A percentile compares a stretch with the other conserved stretches of the same genome.
Conservation (phyloP, 2,888 invertebrate genomes). For the Cheilosia impressa region DNA sequence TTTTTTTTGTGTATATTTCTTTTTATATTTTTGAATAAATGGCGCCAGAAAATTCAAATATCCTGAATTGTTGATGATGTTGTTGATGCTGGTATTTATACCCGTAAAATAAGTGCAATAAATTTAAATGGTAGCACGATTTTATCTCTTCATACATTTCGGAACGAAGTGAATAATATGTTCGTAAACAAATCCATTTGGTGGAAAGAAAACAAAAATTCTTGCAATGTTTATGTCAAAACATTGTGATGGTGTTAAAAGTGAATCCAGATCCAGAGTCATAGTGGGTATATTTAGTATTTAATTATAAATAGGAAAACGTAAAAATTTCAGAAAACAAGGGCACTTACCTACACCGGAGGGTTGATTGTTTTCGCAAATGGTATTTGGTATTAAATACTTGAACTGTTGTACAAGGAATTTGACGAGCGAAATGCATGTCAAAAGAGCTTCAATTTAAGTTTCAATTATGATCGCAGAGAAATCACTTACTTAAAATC, state of each 20-base stretch:
- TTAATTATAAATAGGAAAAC: no score
- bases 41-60: conserved; percentile 35
- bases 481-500: no score
- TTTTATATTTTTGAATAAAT: conserved; percentile 10
- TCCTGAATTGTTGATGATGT: conserved; percentile 46
- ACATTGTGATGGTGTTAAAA: conserved; percentile 13
- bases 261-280: conserved; percentile 20
- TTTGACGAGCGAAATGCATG: no score
- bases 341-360: no score
- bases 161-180: not conserved
- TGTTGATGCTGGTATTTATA: conserved; percentile 39
- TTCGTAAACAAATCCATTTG: conserved; percentile 32
- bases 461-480: no score
- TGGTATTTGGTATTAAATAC: no score
- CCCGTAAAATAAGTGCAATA: conserved; percentile 49
- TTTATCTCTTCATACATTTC: conserved; percentile 18
- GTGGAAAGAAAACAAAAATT: not conserved
- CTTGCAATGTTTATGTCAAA: not conserved
- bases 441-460: no score
- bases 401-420: no score
- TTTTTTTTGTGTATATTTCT: not conserved
- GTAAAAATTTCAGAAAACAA: no score
- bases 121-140: conserved; percentile 26
- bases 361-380: no score
- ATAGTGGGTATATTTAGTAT: not conserved